These are phyloP conservation scores for Spodoptera litura DNA, from an alignment of 1,140 invertebrate species.

Conservation along the genomic window DNA sequence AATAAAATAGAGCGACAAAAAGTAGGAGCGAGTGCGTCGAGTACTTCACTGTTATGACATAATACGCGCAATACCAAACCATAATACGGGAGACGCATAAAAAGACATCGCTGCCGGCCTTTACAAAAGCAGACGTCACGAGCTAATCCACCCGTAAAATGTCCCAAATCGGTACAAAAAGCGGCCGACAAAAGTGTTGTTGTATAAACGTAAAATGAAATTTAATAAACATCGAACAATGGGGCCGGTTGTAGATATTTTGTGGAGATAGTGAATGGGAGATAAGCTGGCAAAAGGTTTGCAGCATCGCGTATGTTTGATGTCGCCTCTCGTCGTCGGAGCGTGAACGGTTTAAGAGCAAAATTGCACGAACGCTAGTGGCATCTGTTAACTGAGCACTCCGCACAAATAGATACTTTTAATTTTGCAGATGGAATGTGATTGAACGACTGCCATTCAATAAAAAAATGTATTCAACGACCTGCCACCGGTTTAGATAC, in stretches of 20 bases:
- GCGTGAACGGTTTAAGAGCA: constrained; percentile 83
- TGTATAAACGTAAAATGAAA: constrained; percentile 85
- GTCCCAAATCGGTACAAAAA: constrained; percentile 83
- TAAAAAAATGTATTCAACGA: constrained; percentile 55
- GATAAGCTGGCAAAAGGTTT: constrained; percentile 85
- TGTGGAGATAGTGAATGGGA: constrained; percentile 83
- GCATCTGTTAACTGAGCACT: constrained; percentile 82
- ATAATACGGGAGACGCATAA: constrained; percentile 73
- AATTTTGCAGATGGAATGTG: constrained; percentile 82
- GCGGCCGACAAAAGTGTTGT: constrained; percentile 84
- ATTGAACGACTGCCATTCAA: constrained; percentile 60
- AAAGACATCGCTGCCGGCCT: constrained; percentile 75
- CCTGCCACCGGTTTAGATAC: constrained; percentile 37
- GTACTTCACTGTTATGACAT: constrained; percentile 84
- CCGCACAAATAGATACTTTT: constrained; percentile 81
- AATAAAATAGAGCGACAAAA: constrained; percentile 78
- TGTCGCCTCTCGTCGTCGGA: constrained; percentile 82
- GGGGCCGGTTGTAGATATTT: constrained; percentile 76
- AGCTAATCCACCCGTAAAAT: constrained; percentile 83
- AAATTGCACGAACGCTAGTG: constrained; percentile 79
- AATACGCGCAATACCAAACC: constrained; percentile 81
- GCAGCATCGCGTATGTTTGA: constrained; percentile 81
- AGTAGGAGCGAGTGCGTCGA: constrained; percentile 67
- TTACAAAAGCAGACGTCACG: constrained; percentile 77
- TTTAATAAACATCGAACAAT: constrained; percentile 85